Base-by-base conservation (phyloP, 2,888 invertebrate species). In the Pandemis cinnamomeana region DNA sequence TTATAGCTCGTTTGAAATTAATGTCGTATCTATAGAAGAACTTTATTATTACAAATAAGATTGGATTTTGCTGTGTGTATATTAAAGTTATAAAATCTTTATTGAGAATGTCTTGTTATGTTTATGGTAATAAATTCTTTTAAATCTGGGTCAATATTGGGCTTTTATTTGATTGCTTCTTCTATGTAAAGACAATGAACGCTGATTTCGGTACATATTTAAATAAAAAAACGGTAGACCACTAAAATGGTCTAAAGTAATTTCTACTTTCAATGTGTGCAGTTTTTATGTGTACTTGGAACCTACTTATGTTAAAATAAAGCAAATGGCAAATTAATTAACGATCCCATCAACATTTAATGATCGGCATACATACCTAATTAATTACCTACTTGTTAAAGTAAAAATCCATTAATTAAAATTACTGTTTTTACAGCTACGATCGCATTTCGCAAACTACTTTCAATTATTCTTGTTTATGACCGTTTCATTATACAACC, bases 381-480 rank as follows among this genome's bases (percentile, higher is more conserved):
- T 44, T 63, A 46, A 46, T 46, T 11, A 63, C 42, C 6, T 63
- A 63, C 63, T 27, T 63, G 41, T 61, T 61, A 36, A 44, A 20
- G 44, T 63, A 42, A 44, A 36, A 41, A 36, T 41, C 42, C 10
- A 63, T 42, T 58, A 58, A 7, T 58, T 58, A 58, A 8, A 10
- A 58, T 58, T 58, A 58, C 58, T 20, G 36, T 61, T 67, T 41
- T 48, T 60, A n/a, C 66, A 36, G 63, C 48, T 44, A 55, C 44
- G 63, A 58, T 53, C 75, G 77, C 67, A 70, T 80, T 73, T 67
- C 76, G 78, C 78, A 79, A 81, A 81, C 79, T 69, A 75, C 81
- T 80, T 76, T 79, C 77, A 72, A 75, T 77, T 78, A 77, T 55
- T 67, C 53, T 41, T 44, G 61, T 48, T 70, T 55, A 70, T 66